Percentiles rank a stretch among this genome's conserved stretches.
Conservation (phyloP, 2,113 vertebrate genomes). For the Lutjanus erythropterus region DNA sequence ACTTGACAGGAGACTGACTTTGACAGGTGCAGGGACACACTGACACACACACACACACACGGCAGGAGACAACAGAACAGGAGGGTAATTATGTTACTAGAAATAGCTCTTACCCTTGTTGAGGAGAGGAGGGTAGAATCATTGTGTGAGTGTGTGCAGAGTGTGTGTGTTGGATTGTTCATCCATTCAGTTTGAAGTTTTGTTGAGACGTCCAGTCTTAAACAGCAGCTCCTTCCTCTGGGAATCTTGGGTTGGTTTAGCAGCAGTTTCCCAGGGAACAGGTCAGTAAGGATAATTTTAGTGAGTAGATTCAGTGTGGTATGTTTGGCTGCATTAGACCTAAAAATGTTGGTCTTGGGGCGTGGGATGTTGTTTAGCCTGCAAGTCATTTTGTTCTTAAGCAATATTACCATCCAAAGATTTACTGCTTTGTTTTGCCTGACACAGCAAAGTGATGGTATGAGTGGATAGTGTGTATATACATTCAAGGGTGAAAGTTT, state of each 20-base stretch:
- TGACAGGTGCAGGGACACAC: conserved; percentile 71
- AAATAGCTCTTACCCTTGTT: conserved; percentile 74
- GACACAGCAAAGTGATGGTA: background rate
- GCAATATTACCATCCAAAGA: conserved; percentile 9
- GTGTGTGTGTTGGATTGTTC: conserved; percentile 8
- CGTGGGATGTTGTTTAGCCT: conserved; percentile 5
- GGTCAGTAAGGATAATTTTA: conserved; percentile 54
- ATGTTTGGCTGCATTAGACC: background rate
- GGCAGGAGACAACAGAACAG: conserved; percentile 64
- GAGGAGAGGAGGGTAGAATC: conserved; percentile 27
- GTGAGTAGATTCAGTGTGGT: background rate
- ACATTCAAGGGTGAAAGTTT: background rate
- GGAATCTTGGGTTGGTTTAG: conserved; percentile 27
- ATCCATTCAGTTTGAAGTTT: conserved; percentile 19
- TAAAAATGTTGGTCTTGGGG: conserved; percentile 15
- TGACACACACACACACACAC: conserved; percentile 10
- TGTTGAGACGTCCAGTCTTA: conserved; percentile 1
- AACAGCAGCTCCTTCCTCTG: conserved; percentile 25
- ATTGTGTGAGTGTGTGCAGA: background rate
- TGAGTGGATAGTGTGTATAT: background rate
- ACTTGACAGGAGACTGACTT: conserved; percentile 48
- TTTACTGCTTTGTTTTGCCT: conserved; percentile 20
- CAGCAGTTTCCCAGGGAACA: conserved; percentile 42
- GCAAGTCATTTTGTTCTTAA: background rate
- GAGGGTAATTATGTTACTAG: conserved; percentile 70